phyloP scores from a whole-genome alignment of 2,888 invertebrate genomes.

The Hyposoter didymator region DNA sequence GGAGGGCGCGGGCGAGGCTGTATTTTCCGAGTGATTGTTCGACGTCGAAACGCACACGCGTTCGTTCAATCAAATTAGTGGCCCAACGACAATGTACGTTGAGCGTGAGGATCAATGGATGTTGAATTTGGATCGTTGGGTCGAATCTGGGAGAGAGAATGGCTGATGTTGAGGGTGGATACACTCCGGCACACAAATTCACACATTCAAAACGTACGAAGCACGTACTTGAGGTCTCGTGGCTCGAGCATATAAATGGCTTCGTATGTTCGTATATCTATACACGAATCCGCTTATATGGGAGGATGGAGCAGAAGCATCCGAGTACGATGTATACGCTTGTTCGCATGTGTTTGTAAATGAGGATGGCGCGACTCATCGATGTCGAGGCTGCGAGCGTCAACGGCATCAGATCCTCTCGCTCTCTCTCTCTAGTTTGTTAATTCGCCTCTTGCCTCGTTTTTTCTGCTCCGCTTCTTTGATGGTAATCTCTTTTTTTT shows the following conservation, averaged over 20 bases:
- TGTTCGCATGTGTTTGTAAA: constrained; percentile 36
- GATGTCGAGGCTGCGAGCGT: constrained; percentile 60
- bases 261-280: not conserved
- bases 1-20: not conserved
- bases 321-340: constrained; percentile 19
- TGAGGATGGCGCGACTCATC: constrained; percentile 48
- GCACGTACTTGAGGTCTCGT: constrained; percentile 34
- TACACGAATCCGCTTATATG: not conserved
- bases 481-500: constrained; percentile 34
- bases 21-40: constrained; percentile 51
- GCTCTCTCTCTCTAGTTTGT: constrained; percentile 7
- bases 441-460: not conserved
- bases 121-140: constrained; percentile 56
- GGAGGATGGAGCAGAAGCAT: constrained; percentile 24
- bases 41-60: constrained; percentile 41
- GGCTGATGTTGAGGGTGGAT: constrained; percentile 29
- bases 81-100: constrained; percentile 34
- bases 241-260: constrained; percentile 50
- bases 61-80: constrained; percentile 44
- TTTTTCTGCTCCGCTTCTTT: constrained; percentile 15
- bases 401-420: constrained; percentile 57
- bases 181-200: constrained; percentile 31
- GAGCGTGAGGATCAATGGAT: constrained; percentile 54
- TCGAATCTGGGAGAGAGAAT: constrained; percentile 47
- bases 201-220: constrained; percentile 30